Base-by-base conservation (phyloP, 2,797 vertebrate genomes). In the Mallotus villosus region DNA sequence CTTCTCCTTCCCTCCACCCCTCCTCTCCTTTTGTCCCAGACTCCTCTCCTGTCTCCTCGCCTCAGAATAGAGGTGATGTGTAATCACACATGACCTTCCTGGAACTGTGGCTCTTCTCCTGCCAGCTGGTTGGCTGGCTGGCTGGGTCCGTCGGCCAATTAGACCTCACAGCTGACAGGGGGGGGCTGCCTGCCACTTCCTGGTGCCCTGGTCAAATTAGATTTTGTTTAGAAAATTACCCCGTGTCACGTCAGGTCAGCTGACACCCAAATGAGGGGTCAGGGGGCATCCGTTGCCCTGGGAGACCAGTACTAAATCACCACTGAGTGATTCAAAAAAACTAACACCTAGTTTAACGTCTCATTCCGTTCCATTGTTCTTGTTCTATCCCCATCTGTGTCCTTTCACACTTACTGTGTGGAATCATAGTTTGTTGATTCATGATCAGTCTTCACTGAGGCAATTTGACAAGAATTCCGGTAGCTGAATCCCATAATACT, bases 1-100 rank as follows among this genome's bases (percentile, higher is more conserved):
- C 32, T 34, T 8, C 32, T 34, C 32, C 32, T 34, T 34, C 32
- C 32, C 7, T 34, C 6, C 5, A 34, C 6, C 6, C 32, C 32
- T 8, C 32, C 32, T 34, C 32, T 34, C 32, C 32, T 34, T 32
- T 34, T 34, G 5, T 34, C 32, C 32, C 32, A 34, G 32, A 8
- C 32, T 34, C 32, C 32, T 34, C 32, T 34, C 32, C 32, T 34
- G 7, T 34, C 32, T 34, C 32, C 32, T 34, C 5, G 1, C 32
- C 32, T 34, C 32, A 34, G 32, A 5, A 27, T 53, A 59, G 17
- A 27, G 29, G 60, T 68, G 69, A 55, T 34, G 41, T 14, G 17
- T 62, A 55, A 58, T 67, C 67, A 68, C 51, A 62, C 24, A 37
- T 71, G 73, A 75, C 55, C 71, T 58, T 72, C 61, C 71, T 41